Percentiles rank a stretch among this genome's conserved stretches.
phyloP scores from a whole-genome alignment of 1,140 invertebrate genomes.

The Trypoxylus dichotomus region DNA sequence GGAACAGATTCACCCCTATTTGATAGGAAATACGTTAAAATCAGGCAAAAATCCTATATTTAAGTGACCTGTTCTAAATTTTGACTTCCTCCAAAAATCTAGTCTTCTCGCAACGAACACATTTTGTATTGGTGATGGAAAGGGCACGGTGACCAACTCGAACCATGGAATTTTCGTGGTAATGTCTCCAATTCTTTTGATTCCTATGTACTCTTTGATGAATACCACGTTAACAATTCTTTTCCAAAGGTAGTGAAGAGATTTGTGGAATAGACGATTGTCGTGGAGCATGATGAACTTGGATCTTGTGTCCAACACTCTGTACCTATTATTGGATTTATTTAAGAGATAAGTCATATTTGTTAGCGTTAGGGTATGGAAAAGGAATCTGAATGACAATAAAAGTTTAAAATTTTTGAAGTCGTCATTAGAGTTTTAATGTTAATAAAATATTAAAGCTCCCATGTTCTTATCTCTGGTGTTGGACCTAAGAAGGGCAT shows the following conservation, averaged over 20 bases:
- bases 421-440: too few relatives aligned
- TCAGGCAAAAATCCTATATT: too few relatives aligned
- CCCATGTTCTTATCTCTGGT: too few relatives aligned
- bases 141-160: slow-evolving; percentile 71
- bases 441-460: too few relatives aligned
- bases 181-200: slow-evolving; percentile 44
- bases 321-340: slow-evolving; percentile 56
- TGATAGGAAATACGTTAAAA: slow-evolving; percentile 27
- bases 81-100: slow-evolving; percentile 65
- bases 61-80: slow-evolving; percentile 57
- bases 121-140: slow-evolving; percentile 61
- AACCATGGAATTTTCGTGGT: slow-evolving; percentile 59
- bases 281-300: slow-evolving; percentile 72
- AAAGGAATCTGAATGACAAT: too few relatives aligned
- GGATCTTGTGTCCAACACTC: slow-evolving; percentile 68
- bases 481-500: too few relatives aligned
- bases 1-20: slow-evolving; percentile 55
- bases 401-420: too few relatives aligned
- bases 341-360: too few relatives aligned
- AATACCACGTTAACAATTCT: slow-evolving; percentile 76
- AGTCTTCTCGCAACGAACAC: slow-evolving; percentile 60
- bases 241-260: slow-evolving; percentile 76
- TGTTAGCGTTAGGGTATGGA: too few relatives aligned
- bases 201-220: slow-evolving; percentile 58
- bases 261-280: slow-evolving; percentile 62